Base-by-base conservation (phyloP, 1,140 invertebrate species). In the Sycophaga agraensis region DNA sequence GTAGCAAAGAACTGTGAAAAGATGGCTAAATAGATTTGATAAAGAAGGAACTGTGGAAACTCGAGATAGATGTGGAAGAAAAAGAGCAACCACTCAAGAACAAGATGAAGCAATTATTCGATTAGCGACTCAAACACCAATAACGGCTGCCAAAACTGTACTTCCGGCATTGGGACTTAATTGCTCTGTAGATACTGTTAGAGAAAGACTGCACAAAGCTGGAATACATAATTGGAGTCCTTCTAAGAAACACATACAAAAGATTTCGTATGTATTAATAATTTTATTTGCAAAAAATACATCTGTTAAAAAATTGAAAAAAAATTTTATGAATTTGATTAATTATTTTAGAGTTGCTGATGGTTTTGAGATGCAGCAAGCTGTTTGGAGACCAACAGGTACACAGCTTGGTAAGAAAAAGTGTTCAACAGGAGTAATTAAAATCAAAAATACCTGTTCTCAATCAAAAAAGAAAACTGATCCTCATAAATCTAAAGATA, bases 181-280 rank as follows among this genome's bases (percentile, higher is more conserved):
- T 1, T 81, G 79, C 58, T 80, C 79, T 0, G 79, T 81, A 0
- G 79, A 81, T 46, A 81, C 79, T 0, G 67, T 81, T 45, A 69
- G 79, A 35, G 79, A 81, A 50, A 73, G 79, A 39, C 57, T 81
- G 16, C 79, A 81, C 35, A 81, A 78, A 68, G 79, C 79, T 62
- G 79, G 79, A 42, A 81, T 81, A 46, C 79, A 81, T 51, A 81
- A 80, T 43, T 81, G 79, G 79, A 81, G 77, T 59, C 79, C 78
- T 0, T 80, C 77, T 5, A 71, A 72, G 16, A 81, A 81, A 57
- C 77, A 80, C 42, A 80, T 81, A 65, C 74, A 80, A 59, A 80
- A 70, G 56, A 80, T 81, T 57, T 70, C 77, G 79, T 80, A 67
- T 35, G 68, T 72, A 58, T 39, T 34, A 26, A 21, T n/a, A 12